Evolutionary conservation across 1,140 invertebrate genomes (phyloP), one percentile per base, ranked within the genome.

Genomic region (Hestina assimilis): DNA sequence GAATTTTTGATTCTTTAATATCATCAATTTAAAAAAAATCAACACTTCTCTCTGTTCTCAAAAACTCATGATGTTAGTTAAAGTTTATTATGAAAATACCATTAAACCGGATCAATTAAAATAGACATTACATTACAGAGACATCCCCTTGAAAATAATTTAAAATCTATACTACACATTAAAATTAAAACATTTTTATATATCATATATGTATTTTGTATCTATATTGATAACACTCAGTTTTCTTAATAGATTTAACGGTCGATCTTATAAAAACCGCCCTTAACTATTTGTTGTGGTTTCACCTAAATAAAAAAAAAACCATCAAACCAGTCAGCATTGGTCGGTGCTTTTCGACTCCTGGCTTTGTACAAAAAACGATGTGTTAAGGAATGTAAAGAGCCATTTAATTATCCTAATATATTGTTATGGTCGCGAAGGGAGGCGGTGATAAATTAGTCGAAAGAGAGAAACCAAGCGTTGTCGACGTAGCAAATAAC

Each of bases 331-430:
- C 75, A 86, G 83, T 83, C 81, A 80, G 75, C 70, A 86, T 88
- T 86, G 82, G 83, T 81, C 81, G 84, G 79, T 79, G 75, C 73
- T 82, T 85, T 87, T 83, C 76, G 76, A 83, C 72, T 83, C 59
- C 75, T 81, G 74, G 69, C 79, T 67, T 83, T 79, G 68, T 83
- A 83, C 65, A 88, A 88, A 87, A 88, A 88, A 85, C 79, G 72
- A 85, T 72, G 85, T 83, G 82, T 88, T 85, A 84, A 88, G 82
- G 85, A 88, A 88, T 88, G 85, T 83, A 88, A 88, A 83, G 83
- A 86, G 83, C 83, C 81, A 77, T 86, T 88, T 88, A 88, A 88
- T 88, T 88, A 88, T 86, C 85, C 74, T 88, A 88, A 86, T 87
- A 86, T 87, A 84, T 84, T 83, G 81, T 85, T 87, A 83, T 82